Percentiles rank a stretch among this genome's conserved stretches.
These are phyloP conservation scores for Calephelis virginiensis DNA, from an alignment of 1,140 invertebrate species.

Conservation along the genomic window DNA sequence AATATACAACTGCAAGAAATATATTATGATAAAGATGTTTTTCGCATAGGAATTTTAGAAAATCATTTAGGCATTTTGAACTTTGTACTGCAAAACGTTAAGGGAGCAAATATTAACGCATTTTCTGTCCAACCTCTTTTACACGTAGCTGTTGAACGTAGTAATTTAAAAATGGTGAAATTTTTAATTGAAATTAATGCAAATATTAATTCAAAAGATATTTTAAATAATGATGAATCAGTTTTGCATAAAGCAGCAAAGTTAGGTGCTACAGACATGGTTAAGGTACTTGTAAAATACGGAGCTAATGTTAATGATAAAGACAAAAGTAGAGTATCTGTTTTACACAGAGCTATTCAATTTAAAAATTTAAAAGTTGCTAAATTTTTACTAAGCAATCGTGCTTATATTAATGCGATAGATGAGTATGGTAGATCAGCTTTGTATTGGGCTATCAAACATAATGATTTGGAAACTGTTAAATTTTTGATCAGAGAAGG, in stretches of 20 bases:
- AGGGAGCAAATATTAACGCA: background rate
- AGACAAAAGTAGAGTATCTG: background rate
- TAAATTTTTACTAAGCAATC: background rate
- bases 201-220: background rate
- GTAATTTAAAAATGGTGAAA: background rate
- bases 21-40: background rate
- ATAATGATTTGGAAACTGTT: background rate
- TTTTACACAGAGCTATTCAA: background rate
- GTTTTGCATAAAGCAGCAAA: conserved; percentile 2
- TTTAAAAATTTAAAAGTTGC: background rate
- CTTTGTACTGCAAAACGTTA: background rate
- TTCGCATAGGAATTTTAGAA: background rate
- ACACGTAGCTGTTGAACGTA: background rate
- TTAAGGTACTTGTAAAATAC: background rate
- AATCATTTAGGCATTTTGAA: background rate
- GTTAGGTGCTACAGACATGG: background rate
- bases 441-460: background rate
- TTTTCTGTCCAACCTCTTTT: background rate
- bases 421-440: background rate
- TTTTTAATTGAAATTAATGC: background rate
- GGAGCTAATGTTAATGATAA: background rate
- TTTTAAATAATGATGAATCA: background rate
- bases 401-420: background rate
- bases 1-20: conserved; percentile 1
- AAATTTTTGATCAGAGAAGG: background rate